Percentiles rank a stretch among this genome's conserved stretches.
Evolutionary conservation across 2,888 invertebrate species (phyloP).

Genomic region (Clepsis dumicolana): DNA sequence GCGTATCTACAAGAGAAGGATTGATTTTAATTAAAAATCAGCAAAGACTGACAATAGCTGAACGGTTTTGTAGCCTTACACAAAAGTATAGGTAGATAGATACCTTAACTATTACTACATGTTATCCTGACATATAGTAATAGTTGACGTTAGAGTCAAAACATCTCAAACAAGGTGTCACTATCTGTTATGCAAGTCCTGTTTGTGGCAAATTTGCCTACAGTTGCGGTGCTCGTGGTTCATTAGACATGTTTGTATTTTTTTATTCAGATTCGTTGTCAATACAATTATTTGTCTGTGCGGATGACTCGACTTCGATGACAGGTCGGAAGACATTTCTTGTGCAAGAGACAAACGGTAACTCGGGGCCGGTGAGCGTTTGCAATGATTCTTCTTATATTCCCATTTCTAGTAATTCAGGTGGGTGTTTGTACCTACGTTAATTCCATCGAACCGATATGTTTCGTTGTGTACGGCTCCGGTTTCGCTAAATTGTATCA

Average conservation of each 20-base stretch:
- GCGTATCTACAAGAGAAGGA: no score
- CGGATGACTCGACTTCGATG: not conserved
- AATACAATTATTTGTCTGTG: constrained; percentile 5
- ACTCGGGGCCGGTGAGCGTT: not conserved
- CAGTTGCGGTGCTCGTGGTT: not conserved
- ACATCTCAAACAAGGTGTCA: no score
- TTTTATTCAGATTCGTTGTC: constrained; percentile 9
- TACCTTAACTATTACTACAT: no score
- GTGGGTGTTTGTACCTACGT: not conserved
- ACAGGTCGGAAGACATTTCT: not conserved
- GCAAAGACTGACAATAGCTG: no score
- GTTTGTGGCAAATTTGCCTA: no score
- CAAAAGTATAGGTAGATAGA: no score
- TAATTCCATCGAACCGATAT: not conserved
- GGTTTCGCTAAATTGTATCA: not conserved
- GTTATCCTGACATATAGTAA: no score
- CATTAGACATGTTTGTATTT: not conserved
- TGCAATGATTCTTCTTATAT: not conserved
- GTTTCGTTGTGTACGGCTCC: not conserved
- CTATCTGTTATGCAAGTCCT: no score
- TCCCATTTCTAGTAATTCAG: not conserved
- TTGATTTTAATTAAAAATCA: no score
- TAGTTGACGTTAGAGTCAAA: no score
- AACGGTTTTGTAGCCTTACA: no score
- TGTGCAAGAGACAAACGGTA: not conserved